Base-by-base conservation (phyloP, 2,113 vertebrate genomes). In the Eolophus roseicapilla region DNA sequence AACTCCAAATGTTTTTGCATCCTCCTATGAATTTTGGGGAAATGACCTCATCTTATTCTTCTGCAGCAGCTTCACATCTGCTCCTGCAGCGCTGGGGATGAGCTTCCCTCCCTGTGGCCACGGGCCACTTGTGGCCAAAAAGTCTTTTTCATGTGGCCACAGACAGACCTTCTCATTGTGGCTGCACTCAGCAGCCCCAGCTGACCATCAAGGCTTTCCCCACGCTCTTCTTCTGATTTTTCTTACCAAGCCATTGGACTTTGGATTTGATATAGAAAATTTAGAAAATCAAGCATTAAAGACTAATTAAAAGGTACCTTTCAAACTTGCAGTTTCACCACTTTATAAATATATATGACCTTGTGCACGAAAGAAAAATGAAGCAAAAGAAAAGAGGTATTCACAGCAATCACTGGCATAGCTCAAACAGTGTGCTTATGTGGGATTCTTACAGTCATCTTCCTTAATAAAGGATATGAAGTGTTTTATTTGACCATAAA, bases 401-500 rank as follows among this genome's bases (percentile, higher is more conserved):
- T 50, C 37, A 68, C 14, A 84, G 68, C 63, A 90, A 75, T 35
- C 76, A n/a, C 35, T 77, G 52, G 47, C 59, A 73, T 55, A 78
- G 64, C 67, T 69, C 44, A 15, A 90, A 71, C 21, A 49, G 77
- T 14, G 43, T 50, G 50, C 69, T 91, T 74, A 75, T 69, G 35
- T 60, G 25, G 35, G 86, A 94, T 82, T 90, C 92, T 64, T 68
- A 55, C 7, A 68, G 74, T 63, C 84, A 91, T 90, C 70, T 59
- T 63, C 62, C 60, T 86, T 89, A 86, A 96, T 86, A 96, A 95
- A 93, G 74, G 71, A 90, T 79, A 96, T 68, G 47, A 83, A 87
- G 92, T 91, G 57, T 85, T 95, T 94, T 94, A 95, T 93, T 91
- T 75, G 82, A 79, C 62, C 62, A 87, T 85, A 87, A 93, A 91